A percentile compares a stretch with the other conserved stretches of the same genome.
These are phyloP conservation scores for Cantharis flavilabris DNA, from an alignment of 2,888 invertebrate species.

Conservation along the genomic window DNA sequence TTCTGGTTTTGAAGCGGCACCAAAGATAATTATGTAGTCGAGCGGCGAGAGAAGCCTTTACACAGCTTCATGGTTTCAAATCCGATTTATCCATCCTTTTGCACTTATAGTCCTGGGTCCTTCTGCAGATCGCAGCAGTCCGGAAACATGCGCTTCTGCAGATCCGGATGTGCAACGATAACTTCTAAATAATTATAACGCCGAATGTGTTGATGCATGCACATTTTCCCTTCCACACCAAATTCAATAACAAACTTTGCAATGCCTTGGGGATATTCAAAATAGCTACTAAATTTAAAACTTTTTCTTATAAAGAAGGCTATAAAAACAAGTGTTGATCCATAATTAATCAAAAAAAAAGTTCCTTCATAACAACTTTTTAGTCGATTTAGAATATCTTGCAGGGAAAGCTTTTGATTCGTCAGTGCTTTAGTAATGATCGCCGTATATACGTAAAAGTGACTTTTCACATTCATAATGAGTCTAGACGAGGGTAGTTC, in stretches of 20 bases:
- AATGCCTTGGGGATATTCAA: constrained; percentile 17
- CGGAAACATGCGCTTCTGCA: constrained; percentile 34
- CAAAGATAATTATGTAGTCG: constrained; percentile 54
- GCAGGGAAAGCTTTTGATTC: background rate
- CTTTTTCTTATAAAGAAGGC: background rate
- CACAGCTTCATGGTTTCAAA: constrained; percentile 55
- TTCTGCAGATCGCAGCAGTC: constrained; percentile 25
- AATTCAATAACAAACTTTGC: constrained; percentile 36
- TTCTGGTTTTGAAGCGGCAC: constrained; percentile 46
- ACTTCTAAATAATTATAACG: constrained; percentile 39
- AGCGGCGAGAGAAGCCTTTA: constrained; percentile 50
- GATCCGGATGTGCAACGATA: constrained; percentile 30
- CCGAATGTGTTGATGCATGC: constrained; percentile 36
- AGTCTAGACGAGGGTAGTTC: constrained; percentile 18
- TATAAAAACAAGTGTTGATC: background rate
- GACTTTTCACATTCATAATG: constrained; percentile 21
- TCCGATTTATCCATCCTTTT: constrained; percentile 53
- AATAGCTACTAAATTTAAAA: background rate
- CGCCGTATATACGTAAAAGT: constrained; percentile 7
- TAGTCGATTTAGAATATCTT: background rate
- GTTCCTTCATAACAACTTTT: background rate
- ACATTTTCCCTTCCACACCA: constrained; percentile 10
- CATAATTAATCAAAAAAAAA: background rate
- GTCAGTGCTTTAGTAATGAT: background rate
- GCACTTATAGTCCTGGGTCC: constrained; percentile 27